Evolutionary conservation across 2,888 invertebrate species (phyloP).

Genomic region (Colletes collaris): DNA sequence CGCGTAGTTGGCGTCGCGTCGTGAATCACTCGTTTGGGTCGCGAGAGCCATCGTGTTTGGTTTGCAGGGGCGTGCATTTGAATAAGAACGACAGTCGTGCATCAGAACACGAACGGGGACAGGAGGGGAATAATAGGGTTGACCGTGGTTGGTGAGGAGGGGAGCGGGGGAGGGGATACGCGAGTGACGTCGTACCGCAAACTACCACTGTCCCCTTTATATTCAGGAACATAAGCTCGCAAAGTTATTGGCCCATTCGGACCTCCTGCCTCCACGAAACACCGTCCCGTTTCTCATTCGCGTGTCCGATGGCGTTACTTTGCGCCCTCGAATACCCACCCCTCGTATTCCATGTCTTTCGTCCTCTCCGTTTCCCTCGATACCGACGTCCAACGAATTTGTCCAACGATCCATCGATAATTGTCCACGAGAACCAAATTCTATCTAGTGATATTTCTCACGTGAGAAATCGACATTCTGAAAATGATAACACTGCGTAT

Average conservation of each 20-base stretch:
- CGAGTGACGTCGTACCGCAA: constrained; percentile 70
- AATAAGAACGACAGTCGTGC: constrained; percentile 76
- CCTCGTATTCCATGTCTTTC: constrained; percentile 34
- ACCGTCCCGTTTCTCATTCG: constrained; percentile 76
- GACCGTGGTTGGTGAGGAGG: constrained; percentile 22
- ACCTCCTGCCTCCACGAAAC: constrained; percentile 75
- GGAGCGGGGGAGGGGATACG: constrained; percentile 30
- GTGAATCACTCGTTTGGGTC: constrained; percentile 60
- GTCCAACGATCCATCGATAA: no score
- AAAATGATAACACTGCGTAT: no score
- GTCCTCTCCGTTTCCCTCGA: no score
- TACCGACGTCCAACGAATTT: no score
- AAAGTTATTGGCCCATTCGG: constrained; percentile 78
- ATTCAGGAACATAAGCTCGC: constrained; percentile 76
- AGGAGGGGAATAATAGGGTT: constrained; percentile 26
- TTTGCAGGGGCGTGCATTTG: constrained; percentile 74
- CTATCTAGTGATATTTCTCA: no score
- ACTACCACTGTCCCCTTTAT: constrained; percentile 75
- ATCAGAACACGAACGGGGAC: constrained; percentile 55
- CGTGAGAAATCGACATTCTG: no score
- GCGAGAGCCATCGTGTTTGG: constrained; percentile 58
- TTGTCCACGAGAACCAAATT: no score
- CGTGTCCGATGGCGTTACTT: constrained; percentile 70
- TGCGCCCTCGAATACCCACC: constrained; percentile 59
- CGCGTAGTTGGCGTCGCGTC: not conserved